Conservation (phyloP, 2,888 invertebrate genomes). For the Nomada flava region DNA sequence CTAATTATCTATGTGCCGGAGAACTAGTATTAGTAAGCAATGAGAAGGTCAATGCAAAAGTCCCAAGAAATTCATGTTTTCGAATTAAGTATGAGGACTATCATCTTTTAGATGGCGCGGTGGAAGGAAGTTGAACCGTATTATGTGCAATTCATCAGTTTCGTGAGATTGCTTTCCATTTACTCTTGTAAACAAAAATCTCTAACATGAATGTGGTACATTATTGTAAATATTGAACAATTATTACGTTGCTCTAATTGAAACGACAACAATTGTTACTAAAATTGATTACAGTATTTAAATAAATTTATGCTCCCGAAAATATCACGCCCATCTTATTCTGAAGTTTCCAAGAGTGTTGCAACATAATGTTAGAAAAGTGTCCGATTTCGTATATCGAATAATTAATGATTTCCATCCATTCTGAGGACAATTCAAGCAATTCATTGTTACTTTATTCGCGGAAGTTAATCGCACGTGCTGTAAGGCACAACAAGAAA, state of each 20-base stretch:
- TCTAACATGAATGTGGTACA: no score
- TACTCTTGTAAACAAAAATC: no score
- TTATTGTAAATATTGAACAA: no score
- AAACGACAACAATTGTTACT: no score
- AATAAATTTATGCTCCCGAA: not conserved
- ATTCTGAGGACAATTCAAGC: not conserved
- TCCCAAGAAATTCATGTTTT: not conserved
- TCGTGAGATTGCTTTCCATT: no score
- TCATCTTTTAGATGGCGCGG: not conserved
- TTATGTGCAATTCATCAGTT: not conserved
- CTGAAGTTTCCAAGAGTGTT: not conserved
- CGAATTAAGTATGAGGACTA: not conserved
- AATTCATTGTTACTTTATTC: not conserved
- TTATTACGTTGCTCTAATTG: no score
- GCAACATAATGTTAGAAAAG: not conserved
- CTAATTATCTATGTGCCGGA: constrained; percentile 41
- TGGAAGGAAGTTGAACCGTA: not conserved
- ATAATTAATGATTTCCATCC: not conserved
- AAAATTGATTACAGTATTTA: not conserved
- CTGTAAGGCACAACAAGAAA: not conserved
- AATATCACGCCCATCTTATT: not conserved
- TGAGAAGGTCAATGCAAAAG: constrained; percentile 5
- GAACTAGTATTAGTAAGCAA: constrained; percentile 22
- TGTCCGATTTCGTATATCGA: not conserved
- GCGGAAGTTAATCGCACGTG: not conserved